A percentile compares a stretch with the other conserved stretches of the same genome.
phyloP scores from a whole-genome alignment of 2,888 invertebrate genomes.

The Cabera pusaria region DNA sequence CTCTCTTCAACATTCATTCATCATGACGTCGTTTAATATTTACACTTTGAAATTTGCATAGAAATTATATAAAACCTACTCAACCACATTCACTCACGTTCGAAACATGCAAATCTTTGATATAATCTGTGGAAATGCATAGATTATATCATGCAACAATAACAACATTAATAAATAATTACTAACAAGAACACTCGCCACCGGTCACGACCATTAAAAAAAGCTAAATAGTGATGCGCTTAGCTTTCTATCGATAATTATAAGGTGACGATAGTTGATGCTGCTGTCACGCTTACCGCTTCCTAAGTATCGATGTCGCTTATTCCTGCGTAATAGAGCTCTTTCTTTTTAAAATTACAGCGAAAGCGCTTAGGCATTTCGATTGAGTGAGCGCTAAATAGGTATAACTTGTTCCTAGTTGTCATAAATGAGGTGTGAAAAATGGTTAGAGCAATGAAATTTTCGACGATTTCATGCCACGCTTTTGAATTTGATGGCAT shows the following conservation, averaged over 20 bases:
- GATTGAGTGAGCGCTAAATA: conserved; percentile 28
- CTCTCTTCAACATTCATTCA: background rate
- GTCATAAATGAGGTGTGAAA: conserved; percentile 29
- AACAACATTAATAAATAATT: conserved; percentile 35
- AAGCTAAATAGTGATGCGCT: conserved; percentile 22
- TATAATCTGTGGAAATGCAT: conserved; percentile 21
- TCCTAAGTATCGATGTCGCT: conserved; percentile 2
- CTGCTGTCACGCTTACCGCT: conserved; percentile 21
- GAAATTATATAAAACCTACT: conserved; percentile 2
- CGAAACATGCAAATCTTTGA: conserved; percentile 14
- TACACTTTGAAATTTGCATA: conserved; percentile 1
- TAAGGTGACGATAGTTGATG: conserved; percentile 25
- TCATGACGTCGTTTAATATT: conserved; percentile 1
- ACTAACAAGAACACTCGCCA: conserved; percentile 33
- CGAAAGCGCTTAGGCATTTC: conserved; percentile 24
- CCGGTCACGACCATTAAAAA: conserved; percentile 31
- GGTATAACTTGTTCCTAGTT: conserved; percentile 25
- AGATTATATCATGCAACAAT: conserved; percentile 23
- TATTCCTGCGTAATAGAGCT: conserved; percentile 7
- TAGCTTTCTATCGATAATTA: conserved; percentile 37
- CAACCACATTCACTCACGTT: conserved; percentile 5
- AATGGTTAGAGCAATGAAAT: conserved; percentile 22
- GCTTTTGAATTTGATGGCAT: conserved; percentile 1
- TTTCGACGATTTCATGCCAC: conserved; percentile 16
- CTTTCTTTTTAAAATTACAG: conserved; percentile 10